Conservation (phyloP, 2,113 vertebrate genomes). For the Bujurquina vittata region DNA sequence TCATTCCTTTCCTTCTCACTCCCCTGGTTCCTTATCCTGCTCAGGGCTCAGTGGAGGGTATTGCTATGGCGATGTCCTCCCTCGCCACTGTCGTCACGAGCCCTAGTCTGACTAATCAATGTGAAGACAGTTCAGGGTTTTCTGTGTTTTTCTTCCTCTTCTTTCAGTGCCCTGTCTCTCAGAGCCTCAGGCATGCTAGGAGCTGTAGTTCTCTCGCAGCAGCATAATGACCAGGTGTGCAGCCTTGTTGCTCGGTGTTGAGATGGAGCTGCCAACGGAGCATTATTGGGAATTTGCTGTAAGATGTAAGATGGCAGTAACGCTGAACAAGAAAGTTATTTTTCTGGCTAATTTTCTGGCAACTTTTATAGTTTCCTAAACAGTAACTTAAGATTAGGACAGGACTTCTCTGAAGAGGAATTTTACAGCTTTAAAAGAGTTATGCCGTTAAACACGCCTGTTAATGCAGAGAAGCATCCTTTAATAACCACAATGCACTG, state of each 20-base stretch:
- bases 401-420: no score
- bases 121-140: slow-evolving; percentile 24
- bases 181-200: slow-evolving; percentile 48
- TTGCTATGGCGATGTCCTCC: slow-evolving; percentile 68
- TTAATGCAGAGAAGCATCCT: no score
- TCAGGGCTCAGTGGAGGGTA: slow-evolving; percentile 67
- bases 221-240: neutral
- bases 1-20: neutral
- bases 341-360: no score
- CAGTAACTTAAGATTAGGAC: no score
- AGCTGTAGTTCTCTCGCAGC: slow-evolving; percentile 36
- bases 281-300: neutral
- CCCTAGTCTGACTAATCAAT: slow-evolving; percentile 10
- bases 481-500: no score
- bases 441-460: no score
- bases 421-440: no score
- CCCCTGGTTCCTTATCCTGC: neutral
- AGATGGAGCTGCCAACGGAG: neutral
- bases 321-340: no score
- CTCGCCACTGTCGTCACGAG: slow-evolving; percentile 53
- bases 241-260: neutral
- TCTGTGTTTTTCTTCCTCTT: neutral
- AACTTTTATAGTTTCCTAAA: neutral
- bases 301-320: neutral
- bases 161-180: neutral